Evolutionary conservation across 1,140 invertebrate genomes (phyloP).

Genomic region (Papilio dardanus): DNA sequence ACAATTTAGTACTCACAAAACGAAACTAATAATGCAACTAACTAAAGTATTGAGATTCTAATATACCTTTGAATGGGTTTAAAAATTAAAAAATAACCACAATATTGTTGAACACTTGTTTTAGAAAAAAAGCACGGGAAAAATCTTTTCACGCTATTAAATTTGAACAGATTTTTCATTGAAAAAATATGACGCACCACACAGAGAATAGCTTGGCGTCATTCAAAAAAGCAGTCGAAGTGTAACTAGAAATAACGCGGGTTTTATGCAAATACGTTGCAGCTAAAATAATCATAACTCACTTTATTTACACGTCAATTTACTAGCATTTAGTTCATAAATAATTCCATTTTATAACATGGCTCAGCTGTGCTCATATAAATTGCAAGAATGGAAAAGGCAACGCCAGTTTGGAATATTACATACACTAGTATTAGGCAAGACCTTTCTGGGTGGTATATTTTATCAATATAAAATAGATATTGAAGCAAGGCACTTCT

Average conservation of each 20-base stretch:
- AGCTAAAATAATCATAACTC: constrained; percentile 24
- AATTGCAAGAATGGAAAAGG: background rate
- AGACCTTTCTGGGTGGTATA: background rate
- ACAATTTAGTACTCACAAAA: no score
- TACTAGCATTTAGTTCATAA: background rate
- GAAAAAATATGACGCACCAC: constrained; percentile 28
- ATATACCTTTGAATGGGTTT: background rate
- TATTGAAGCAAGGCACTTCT: background rate
- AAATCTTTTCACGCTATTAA: constrained; percentile 23
- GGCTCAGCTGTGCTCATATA: background rate
- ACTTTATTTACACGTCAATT: background rate
- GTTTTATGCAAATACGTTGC: constrained; percentile 16
- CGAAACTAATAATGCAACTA: no score
- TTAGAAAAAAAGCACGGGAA: background rate
- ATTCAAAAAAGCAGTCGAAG: constrained; percentile 24
- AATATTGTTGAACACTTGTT: background rate
- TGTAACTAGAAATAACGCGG: constrained; percentile 33
- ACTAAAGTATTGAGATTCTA: no score
- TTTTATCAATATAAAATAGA: background rate
- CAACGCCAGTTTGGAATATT: background rate
- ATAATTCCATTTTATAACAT: constrained; percentile 1
- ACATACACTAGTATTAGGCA: background rate
- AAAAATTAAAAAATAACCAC: background rate
- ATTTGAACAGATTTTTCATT: constrained; percentile 25
- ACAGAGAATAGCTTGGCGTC: constrained; percentile 20